These are phyloP conservation scores for Rotaria sp. DNA, from an alignment of 2,888 invertebrate species.

Conservation along the genomic window DNA sequence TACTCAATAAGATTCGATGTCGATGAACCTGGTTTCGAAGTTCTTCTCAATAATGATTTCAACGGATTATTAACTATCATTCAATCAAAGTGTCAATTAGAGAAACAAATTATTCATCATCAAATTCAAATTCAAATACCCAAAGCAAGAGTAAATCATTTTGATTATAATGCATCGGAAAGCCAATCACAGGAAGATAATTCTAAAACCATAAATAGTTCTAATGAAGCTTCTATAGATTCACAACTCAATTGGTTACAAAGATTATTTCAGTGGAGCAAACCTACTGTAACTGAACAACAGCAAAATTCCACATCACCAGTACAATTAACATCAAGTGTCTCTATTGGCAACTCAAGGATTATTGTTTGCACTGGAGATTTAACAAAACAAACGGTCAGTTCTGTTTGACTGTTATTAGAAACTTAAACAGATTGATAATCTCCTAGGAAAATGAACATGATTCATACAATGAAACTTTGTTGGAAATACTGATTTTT, in stretches of 20 bases:
- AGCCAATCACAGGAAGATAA: not conserved
- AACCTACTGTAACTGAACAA: not conserved
- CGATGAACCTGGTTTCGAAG: not conserved
- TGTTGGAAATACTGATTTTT: too few species aligned
- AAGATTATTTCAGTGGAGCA: not conserved
- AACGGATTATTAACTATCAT: not conserved
- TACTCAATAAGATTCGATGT: not conserved
- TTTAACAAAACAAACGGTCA: not conserved
- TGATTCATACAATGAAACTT: too few species aligned
- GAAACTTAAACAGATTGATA: too few species aligned
- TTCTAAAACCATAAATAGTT: not conserved
- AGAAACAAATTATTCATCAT: not conserved
- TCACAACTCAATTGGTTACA: not conserved
- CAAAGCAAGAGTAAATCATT: not conserved
- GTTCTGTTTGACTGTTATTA: not conserved
- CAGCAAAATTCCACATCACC: not conserved
- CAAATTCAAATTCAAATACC: not conserved
- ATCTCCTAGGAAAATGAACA: too few species aligned
- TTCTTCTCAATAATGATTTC: not conserved
- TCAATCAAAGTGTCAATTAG: not conserved
- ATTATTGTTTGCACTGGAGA: not conserved
- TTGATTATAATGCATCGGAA: not conserved
- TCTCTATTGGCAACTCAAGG: not conserved
- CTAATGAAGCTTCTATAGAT: fast-evolving
- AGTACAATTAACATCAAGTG: not conserved